phyloP scores from a whole-genome alignment of 2,888 invertebrate species.

The Lottia scabra region DNA sequence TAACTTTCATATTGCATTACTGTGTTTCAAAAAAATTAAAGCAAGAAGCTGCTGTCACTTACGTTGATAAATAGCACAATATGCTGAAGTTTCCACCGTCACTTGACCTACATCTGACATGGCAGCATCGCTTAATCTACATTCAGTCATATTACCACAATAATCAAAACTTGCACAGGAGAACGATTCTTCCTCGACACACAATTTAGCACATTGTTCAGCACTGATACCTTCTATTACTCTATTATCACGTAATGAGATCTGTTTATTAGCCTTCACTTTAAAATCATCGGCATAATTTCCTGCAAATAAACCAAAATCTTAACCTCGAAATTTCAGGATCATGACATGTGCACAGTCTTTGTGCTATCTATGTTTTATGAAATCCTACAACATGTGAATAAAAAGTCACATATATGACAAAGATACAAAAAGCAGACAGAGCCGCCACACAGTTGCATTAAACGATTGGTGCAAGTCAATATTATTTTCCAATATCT shows the following conservation, averaged over 20 bases:
- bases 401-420: no score
- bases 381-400: no score
- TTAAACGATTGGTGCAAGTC: no score
- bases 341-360: no score
- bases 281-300: conserved; percentile 52
- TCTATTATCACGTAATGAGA: conserved; percentile 39
- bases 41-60: conserved; percentile 24
- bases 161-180: conserved; percentile 54
- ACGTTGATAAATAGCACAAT: conserved; percentile 51
- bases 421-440: no score
- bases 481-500: no score
- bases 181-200: conserved; percentile 43
- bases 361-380: no score
- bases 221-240: conserved; percentile 40
- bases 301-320: conserved; percentile 31
- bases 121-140: conserved; percentile 44
- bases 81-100: conserved; percentile 35
- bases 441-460: no score
- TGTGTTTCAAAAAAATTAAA: no score
- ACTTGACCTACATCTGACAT: conserved; percentile 45
- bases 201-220: conserved; percentile 52
- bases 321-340: neutral
- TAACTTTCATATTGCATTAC: no score
- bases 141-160: conserved; percentile 51
- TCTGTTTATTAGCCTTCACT: conserved; percentile 26